A percentile compares a stretch with the other conserved stretches of the same genome.
phyloP scores from a whole-genome alignment of 2,888 invertebrate species.

The Gymnosoma rotundatum region DNA sequence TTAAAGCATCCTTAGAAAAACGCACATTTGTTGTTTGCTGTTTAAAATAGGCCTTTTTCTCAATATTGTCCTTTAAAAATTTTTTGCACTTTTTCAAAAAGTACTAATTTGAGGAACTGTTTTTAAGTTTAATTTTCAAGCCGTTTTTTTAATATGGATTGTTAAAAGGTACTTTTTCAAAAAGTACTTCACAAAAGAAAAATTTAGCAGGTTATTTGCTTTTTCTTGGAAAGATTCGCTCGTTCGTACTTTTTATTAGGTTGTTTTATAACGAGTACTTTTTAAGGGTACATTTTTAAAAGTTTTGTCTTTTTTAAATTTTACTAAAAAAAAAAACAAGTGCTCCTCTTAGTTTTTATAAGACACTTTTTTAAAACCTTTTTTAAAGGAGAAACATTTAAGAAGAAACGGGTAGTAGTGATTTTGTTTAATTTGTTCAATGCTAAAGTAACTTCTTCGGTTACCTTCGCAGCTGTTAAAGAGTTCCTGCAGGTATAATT shows the following conservation, averaged over 20 bases:
- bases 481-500: background rate
- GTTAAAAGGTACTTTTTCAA: background rate
- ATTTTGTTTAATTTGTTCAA: too few species aligned
- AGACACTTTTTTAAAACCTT: background rate
- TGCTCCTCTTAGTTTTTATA: background rate
- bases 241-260: background rate
- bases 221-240: background rate
- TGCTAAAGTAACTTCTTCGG: background rate
- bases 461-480: background rate
- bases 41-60: too few species aligned
- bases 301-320: too few species aligned
- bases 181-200: too few species aligned
- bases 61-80: too few species aligned
- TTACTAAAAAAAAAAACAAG: too few species aligned
- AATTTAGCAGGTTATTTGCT: background rate
- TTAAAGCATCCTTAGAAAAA: background rate
- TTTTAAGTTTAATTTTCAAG: background rate
- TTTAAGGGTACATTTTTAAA: background rate
- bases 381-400: too few species aligned
- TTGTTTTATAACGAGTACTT: background rate
- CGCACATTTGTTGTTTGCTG: background rate
- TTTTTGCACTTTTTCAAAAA: background rate
- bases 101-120: background rate
- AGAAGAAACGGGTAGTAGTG: too few species aligned
- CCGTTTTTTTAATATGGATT: too few species aligned